Percentiles rank a stretch among this genome's conserved stretches.
Conservation (phyloP, 2,888 invertebrate genomes). For the Theretra japonica region DNA sequence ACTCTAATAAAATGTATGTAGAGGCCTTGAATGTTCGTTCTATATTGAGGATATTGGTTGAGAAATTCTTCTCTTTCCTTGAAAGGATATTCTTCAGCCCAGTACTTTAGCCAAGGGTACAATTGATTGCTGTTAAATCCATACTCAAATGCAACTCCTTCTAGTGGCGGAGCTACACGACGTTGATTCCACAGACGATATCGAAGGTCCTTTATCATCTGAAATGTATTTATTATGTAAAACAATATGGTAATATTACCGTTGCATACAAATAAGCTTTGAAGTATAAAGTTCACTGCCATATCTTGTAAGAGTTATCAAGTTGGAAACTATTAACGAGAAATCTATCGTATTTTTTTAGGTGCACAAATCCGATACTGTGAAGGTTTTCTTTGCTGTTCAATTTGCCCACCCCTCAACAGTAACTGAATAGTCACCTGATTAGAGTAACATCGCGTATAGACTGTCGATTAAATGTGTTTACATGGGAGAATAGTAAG, state of each 20-base stretch:
- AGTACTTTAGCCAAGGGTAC: slow-evolving; percentile 87
- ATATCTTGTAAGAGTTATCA: too few species aligned
- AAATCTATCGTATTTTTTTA: too few species aligned
- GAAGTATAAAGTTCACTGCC: too few species aligned
- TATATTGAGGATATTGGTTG: slow-evolving; percentile 90
- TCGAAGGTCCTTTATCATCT: slow-evolving; percentile 64
- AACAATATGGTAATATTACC: background rate
- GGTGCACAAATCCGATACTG: too few species aligned
- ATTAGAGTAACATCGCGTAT: too few species aligned
- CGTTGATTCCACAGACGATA: slow-evolving; percentile 60
- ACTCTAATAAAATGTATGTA: slow-evolving; percentile 87
- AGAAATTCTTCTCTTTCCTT: slow-evolving; percentile 86
- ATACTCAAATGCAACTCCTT: slow-evolving; percentile 90
- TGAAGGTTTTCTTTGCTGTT: too few species aligned
- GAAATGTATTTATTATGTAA: slow-evolving; percentile 29
- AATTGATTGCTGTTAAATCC: slow-evolving; percentile 90
- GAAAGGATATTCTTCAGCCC: slow-evolving; percentile 89
- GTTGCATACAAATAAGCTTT: background rate
- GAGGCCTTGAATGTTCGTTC: slow-evolving; percentile 89
- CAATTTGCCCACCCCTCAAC: too few species aligned
- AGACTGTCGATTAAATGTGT: too few species aligned
- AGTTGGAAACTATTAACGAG: too few species aligned
- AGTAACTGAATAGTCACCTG: too few species aligned
- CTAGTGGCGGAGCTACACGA: slow-evolving; percentile 82
- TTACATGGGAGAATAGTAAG: too few species aligned